Percentiles rank a stretch among this genome's conserved stretches.
phyloP scores from a whole-genome alignment of 2,888 invertebrate species.

The Vesta saturnalis region DNA sequence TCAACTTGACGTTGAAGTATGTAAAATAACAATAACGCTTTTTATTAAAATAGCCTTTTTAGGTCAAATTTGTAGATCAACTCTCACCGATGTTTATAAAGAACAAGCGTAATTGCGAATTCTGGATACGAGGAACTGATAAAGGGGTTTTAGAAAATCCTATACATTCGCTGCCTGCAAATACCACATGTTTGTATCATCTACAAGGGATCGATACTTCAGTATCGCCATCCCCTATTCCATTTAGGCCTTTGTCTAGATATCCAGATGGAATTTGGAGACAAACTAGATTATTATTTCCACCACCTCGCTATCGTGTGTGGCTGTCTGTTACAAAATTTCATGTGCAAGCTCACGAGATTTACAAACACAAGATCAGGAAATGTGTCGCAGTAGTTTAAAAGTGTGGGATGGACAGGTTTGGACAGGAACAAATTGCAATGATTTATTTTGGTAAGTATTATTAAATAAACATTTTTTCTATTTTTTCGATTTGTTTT shows the following conservation, averaged over 20 bases:
- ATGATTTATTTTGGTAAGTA: slow-evolving; percentile 82
- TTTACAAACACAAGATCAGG: slow-evolving; percentile 74
- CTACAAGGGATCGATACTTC: slow-evolving; percentile 75
- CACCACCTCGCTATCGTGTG: slow-evolving; percentile 77
- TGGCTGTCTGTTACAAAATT: slow-evolving; percentile 90
- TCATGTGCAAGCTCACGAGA: slow-evolving; percentile 76
- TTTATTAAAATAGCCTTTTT: slow-evolving; percentile 54
- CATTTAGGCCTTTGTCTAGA: slow-evolving; percentile 69
- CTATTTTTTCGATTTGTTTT: slow-evolving; percentile 17
- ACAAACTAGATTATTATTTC: slow-evolving; percentile 65
- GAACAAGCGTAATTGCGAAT: slow-evolving; percentile 85
- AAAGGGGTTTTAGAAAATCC: slow-evolving; percentile 86
- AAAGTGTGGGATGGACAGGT: slow-evolving; percentile 90
- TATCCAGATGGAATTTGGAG: slow-evolving; percentile 62
- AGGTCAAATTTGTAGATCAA: slow-evolving; percentile 86
- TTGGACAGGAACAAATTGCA: slow-evolving; percentile 78
- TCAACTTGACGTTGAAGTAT: slow-evolving; percentile 83
- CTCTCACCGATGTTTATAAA: slow-evolving; percentile 86
- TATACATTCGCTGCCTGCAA: slow-evolving; percentile 85
- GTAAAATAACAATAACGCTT: slow-evolving; percentile 38
- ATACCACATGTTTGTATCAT: slow-evolving; percentile 90
- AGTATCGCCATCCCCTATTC: slow-evolving; percentile 62
- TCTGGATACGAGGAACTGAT: slow-evolving; percentile 84
- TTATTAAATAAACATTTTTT: slow-evolving; percentile 19
- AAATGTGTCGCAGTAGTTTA: slow-evolving; percentile 84